These are phyloP conservation scores for Pseudotriccus pelzelni DNA, from an alignment of 2,797 vertebrate species.

Conservation along the genomic window DNA sequence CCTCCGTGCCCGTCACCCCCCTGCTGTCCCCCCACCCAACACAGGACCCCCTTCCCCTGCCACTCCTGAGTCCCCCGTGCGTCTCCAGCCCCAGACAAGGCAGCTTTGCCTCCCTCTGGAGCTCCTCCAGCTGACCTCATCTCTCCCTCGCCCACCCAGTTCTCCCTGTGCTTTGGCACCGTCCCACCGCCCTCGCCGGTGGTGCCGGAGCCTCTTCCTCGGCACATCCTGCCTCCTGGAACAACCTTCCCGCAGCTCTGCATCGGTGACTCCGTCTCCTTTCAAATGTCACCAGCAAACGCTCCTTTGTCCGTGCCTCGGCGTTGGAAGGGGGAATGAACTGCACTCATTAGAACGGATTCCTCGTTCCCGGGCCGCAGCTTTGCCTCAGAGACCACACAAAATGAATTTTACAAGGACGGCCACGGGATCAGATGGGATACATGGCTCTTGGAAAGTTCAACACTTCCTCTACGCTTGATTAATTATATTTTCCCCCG, in stretches of 20 bases:
- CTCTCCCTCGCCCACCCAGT: not conserved
- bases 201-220: not conserved
- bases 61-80: not conserved
- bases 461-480: not conserved
- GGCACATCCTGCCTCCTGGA: not conserved
- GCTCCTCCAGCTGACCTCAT: constrained; percentile 20
- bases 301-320: not conserved
- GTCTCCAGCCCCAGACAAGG: not conserved
- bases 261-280: not conserved
- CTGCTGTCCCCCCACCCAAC: not conserved
- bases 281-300: not conserved
- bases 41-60: not conserved
- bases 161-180: not conserved
- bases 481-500: not conserved
- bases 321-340: not conserved
- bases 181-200: not conserved
- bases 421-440: not conserved
- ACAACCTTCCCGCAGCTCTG: constrained; percentile 2
- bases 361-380: not conserved
- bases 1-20: not conserved
- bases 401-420: not conserved
- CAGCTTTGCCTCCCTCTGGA: not conserved
- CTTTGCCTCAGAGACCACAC: not conserved
- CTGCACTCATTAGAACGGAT: constrained; percentile 11
- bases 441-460: not conserved